Percentiles rank a stretch among this genome's conserved stretches.
These are phyloP conservation scores for Torymus auratus DNA, from an alignment of 2,888 invertebrate species.

Conservation along the genomic window DNA sequence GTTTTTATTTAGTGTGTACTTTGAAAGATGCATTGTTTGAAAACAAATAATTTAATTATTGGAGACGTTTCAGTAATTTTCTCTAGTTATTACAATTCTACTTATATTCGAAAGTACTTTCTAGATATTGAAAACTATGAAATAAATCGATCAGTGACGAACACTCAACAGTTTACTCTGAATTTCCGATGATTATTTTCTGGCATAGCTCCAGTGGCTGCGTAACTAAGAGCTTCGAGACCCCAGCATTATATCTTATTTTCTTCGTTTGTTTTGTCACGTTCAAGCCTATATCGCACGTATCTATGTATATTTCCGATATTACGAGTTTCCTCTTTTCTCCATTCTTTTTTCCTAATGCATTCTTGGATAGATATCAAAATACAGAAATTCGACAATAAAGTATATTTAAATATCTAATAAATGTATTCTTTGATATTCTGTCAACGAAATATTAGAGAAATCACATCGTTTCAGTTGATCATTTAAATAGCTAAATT, in stretches of 20 bases:
- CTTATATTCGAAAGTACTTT: neutral
- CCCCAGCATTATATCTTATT: constrained; percentile 36
- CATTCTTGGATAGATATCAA: constrained; percentile 6
- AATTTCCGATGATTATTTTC: constrained; percentile 9
- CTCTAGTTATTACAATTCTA: constrained; percentile 21
- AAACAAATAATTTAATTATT: neutral
- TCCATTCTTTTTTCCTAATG: constrained; percentile 29
- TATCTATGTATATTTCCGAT: constrained; percentile 28
- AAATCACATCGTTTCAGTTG: too few relatives aligned
- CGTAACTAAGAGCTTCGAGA: constrained; percentile 41
- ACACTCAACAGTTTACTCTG: constrained; percentile 8
- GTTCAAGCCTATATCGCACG: constrained; percentile 45
- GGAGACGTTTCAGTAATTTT: neutral
- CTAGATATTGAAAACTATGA: constrained; percentile 9
- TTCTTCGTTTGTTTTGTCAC: constrained; percentile 36
- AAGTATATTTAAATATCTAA: neutral
- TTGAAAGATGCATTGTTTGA: neutral
- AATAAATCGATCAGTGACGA: constrained; percentile 8
- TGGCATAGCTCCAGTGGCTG: constrained; percentile 27
- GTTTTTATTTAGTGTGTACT: too few relatives aligned
- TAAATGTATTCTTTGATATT: neutral
- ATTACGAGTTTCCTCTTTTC: constrained; percentile 16
- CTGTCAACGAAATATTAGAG: constrained; percentile 1
- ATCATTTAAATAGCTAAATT: too few relatives aligned
- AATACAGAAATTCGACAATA: constrained; percentile 21